Evolutionary conservation across 2,113 vertebrate genomes (phyloP).

Genomic region (Micronycteris hirsuta): DNA sequence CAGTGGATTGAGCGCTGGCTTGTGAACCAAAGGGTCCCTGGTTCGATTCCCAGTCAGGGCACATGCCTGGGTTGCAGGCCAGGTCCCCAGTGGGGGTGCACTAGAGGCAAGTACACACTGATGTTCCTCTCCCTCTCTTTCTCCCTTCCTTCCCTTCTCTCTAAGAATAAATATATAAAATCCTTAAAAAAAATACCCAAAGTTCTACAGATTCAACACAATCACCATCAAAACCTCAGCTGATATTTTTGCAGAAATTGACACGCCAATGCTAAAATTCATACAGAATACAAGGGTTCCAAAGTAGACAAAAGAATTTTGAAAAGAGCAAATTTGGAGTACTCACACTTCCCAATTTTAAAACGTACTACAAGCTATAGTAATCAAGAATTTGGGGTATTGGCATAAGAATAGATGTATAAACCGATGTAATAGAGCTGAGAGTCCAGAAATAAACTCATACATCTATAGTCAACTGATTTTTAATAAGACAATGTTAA

Average conservation of each 20-base stretch:
- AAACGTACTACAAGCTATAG: neutral
- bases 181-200: neutral
- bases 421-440: neutral
- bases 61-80: no score
- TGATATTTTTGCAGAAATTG: neutral
- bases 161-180: no score
- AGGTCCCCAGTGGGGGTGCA: no score
- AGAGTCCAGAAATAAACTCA: neutral
- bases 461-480: neutral
- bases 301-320: neutral
- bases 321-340: neutral
- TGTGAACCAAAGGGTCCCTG: no score
- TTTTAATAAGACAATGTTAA: neutral
- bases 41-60: no score
- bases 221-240: neutral
- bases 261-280: neutral
- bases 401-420: neutral
- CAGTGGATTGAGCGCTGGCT: no score
- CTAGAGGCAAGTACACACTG: no score
- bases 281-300: neutral
- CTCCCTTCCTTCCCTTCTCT: no score
- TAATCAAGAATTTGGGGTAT: neutral
- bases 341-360: neutral
- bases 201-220: neutral
- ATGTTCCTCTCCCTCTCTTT: no score